These are phyloP conservation scores for Percopsis transmontana DNA, from an alignment of 2,113 vertebrate species.

Conservation along the genomic window DNA sequence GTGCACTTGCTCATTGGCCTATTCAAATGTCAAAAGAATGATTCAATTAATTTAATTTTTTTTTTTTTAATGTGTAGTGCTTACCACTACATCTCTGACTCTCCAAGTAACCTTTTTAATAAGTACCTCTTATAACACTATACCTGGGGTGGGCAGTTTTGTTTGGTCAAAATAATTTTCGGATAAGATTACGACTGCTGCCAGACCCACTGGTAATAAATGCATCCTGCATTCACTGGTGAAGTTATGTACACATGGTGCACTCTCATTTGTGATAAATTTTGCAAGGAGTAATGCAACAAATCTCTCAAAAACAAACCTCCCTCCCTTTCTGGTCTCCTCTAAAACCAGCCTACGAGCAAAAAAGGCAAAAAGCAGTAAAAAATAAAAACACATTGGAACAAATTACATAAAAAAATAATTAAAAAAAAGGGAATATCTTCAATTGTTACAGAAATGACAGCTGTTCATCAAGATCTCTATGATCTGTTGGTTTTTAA, in stretches of 20 bases:
- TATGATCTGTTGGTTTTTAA: background rate
- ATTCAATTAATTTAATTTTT: too few relatives aligned
- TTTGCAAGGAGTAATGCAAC: slow-evolving; percentile 34
- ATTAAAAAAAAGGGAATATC: background rate
- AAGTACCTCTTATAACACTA: slow-evolving; percentile 5
- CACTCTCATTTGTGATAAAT: too few relatives aligned
- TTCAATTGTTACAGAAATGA: too few relatives aligned
- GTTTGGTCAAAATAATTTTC: background rate
- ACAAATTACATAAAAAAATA: background rate
- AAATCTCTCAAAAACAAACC: slow-evolving; percentile 6
- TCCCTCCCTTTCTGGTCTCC: background rate
- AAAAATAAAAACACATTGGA: background rate
- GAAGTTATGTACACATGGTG: too few relatives aligned
- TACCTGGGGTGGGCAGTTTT: slow-evolving; percentile 24
- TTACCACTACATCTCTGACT: too few relatives aligned
- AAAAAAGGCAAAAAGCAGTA: slow-evolving; percentile 4
- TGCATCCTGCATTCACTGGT: slow-evolving; percentile 40
- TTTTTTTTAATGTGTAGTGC: too few relatives aligned
- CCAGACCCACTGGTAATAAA: background rate
- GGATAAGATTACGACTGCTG: background rate
- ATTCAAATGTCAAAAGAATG: too few relatives aligned
- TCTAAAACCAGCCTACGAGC: background rate
- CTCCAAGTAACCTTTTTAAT: too few relatives aligned
- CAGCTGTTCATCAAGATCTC: background rate
- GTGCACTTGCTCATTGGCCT: background rate